Base-by-base conservation (phyloP, 2,888 invertebrate species). In the Tachystola acroxantha region DNA sequence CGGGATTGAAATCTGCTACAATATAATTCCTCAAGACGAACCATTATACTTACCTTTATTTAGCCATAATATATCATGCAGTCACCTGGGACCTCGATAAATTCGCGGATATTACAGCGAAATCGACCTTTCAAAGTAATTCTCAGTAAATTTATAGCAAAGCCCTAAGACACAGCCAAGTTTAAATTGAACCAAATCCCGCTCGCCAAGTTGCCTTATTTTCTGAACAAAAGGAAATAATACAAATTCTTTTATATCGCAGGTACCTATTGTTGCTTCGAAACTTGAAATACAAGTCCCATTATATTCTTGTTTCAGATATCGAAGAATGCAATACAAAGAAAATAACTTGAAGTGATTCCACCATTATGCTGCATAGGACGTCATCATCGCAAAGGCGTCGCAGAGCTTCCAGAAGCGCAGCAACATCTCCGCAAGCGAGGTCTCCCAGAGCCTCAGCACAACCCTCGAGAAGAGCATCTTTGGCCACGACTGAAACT, bases 321-420 rank as follows among this genome's bases (percentile, higher is more conserved):
- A 10, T 10, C 13, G 1, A 10, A n/a, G n/a, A 2, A 14, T 12
- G 3, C 24, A 14, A 24, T 22, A 14, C 25, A 37, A 41, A 43
- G 42, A 46, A 42, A 34, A 11, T 27, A 39, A 33, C 26, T 29
- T 34, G 34, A 44, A 24, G 24, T 24, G 24, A 24, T 1, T 24
- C n/a, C 19, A 19, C 10, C 43, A 75, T 49, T 45, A 93, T 93
- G 92, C 70, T 93, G 51, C 90, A 91, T 54, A 87, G 92, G 57
- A 80, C 80, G 3, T 91, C 90, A 53, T 89, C 92, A 19, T 93
- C 93, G 24, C 89, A 90, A 39, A 86, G 92, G 36, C 88, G 92
- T 45, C 89, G 92, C 10, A 87, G 92, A 36, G 90, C 91, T 39
- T 91, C 92, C 7, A 84, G 92, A 40, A 91, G 91, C 53, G 90